Evolutionary conservation across 2,888 invertebrate genomes (phyloP).

Genomic region (Anodontia alba): DNA sequence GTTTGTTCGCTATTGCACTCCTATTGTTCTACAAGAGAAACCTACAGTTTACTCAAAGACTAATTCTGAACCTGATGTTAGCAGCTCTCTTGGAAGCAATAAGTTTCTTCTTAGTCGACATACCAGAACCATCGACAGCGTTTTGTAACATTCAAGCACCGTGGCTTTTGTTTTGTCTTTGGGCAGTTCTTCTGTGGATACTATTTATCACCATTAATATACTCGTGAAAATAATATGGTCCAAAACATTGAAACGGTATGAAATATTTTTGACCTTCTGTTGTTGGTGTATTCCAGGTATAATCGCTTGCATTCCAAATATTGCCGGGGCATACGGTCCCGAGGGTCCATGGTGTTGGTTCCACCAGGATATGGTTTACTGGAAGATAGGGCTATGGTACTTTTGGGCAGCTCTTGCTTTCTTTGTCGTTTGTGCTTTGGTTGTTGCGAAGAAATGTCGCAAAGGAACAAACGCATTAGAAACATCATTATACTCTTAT

Average conservation of each 20-base stretch:
- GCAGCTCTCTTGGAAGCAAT: slow-evolving; percentile 9
- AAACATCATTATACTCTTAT: not conserved
- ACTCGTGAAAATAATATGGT: slow-evolving; percentile 19
- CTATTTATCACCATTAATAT: slow-evolving; percentile 33
- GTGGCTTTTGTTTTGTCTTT: slow-evolving; percentile 15
- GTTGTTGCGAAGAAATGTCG: not conserved
- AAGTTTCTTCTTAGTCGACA: slow-evolving; percentile 15
- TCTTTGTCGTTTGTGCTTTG: not conserved
- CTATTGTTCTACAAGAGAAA: not conserved
- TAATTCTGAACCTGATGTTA: not conserved
- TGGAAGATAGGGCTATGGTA: slow-evolving; percentile 10
- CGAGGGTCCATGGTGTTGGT: slow-evolving; percentile 43
- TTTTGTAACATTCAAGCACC: slow-evolving; percentile 36
- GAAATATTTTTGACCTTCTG: not conserved
- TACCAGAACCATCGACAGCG: not conserved
- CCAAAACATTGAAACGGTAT: slow-evolving; percentile 11
- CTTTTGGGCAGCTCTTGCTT: not conserved
- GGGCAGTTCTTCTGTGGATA: slow-evolving; percentile 20
- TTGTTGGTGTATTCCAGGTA: slow-evolving; percentile 22
- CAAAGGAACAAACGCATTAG: not conserved
- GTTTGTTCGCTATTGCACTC: not conserved
- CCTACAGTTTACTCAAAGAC: not conserved
- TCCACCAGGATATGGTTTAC: not conserved
- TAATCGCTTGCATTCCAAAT: slow-evolving; percentile 19
- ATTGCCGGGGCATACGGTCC: slow-evolving; percentile 25